Percentiles rank a stretch among this genome's conserved stretches.
Conservation (phyloP, 2,797 vertebrate species). For the Ispidina lecontei region DNA sequence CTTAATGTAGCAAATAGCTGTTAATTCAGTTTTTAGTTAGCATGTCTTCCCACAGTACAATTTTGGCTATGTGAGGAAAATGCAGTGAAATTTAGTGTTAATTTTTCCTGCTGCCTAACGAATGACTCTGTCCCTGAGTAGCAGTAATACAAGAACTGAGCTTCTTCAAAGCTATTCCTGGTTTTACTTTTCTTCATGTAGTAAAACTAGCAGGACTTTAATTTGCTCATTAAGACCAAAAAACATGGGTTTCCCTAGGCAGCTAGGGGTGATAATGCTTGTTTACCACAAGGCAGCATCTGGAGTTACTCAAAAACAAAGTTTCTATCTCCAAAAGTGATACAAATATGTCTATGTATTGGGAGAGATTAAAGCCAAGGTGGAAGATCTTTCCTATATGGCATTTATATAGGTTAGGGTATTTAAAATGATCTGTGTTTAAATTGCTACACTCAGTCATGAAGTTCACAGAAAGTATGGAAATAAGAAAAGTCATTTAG, state of each 20-base stretch:
- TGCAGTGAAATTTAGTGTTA: not conserved
- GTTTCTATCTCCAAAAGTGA: not conserved
- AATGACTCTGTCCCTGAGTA: not conserved
- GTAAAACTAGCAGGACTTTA: not conserved
- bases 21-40: not conserved
- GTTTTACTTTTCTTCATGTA: not conserved
- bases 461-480: not conserved
- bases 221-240: not conserved
- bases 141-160: not conserved
- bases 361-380: not conserved
- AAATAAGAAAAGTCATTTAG: not conserved
- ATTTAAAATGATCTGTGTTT: not conserved
- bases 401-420: not conserved
- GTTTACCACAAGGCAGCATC: not conserved
- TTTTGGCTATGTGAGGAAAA: not conserved
- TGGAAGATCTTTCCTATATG: not conserved
- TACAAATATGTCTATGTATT: not conserved
- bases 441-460: not conserved
- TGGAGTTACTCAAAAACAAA: not conserved
- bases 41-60: not conserved
- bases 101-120: not conserved
- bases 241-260: not conserved
- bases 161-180: not conserved
- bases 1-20: not conserved
- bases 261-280: not conserved